Conservation (phyloP, 2,113 vertebrate species). For the Montifringilla adamsi region DNA sequence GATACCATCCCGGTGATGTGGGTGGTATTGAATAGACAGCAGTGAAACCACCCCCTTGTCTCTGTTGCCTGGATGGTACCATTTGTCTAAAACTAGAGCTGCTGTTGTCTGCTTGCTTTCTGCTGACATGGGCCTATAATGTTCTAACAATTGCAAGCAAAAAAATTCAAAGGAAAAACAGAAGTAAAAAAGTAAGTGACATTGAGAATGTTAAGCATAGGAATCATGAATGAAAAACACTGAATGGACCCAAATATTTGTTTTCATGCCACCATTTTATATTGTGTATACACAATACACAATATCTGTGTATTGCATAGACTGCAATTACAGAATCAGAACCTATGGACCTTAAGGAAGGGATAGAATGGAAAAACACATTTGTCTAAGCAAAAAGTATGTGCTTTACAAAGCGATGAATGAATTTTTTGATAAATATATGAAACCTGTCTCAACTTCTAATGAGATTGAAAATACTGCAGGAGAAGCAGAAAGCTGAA, state of each 20-base stretch:
- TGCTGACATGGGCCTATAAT: neutral
- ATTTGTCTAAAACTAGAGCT: neutral
- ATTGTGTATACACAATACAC: too few relatives aligned
- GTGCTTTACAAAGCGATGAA: neutral
- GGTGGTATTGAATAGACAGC: neutral
- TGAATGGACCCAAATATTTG: neutral
- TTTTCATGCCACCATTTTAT: neutral
- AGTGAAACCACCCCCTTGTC: neutral
- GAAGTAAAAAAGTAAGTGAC: neutral
- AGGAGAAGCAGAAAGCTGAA: conserved; percentile 87
- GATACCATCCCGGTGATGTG: neutral
- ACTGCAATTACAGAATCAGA: neutral
- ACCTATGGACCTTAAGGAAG: neutral
- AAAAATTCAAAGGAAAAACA: neutral
- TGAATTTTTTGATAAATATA: neutral
- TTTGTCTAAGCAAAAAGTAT: neutral
- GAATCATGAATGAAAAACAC: neutral
- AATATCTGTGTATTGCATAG: too few relatives aligned
- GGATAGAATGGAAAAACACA: neutral
- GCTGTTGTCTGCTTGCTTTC: neutral
- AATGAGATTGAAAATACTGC: neutral
- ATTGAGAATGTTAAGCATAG: neutral
- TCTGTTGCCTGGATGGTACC: neutral
- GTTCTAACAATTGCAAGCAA: neutral
- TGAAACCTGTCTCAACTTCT: neutral